These are phyloP conservation scores for Anthopleura sola DNA, from an alignment of 64 coral and sea anemone genomes.

Conservation along the genomic window DNA sequence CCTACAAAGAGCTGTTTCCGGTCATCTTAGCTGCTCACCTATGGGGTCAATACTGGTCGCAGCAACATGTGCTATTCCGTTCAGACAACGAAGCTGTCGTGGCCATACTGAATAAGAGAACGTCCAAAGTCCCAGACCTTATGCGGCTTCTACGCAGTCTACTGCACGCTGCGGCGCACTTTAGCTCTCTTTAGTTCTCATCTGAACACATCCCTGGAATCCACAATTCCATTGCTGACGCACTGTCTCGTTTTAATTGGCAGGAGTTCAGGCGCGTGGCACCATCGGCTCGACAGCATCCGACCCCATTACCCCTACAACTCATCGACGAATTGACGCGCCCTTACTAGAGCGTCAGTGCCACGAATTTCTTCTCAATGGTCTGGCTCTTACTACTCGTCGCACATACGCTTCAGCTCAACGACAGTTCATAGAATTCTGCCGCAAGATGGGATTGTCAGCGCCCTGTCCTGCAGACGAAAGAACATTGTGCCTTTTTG, in stretches of 20 bases:
- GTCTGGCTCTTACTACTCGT: slow-evolving; percentile 27
- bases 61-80: slow-evolving; percentile 17
- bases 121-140: slow-evolving; percentile 24
- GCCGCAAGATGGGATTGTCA: not conserved
- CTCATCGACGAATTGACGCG: not conserved
- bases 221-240: slow-evolving; percentile 41
- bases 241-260: slow-evolving; percentile 14
- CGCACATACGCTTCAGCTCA: slow-evolving; percentile 23
- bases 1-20: slow-evolving; percentile 50
- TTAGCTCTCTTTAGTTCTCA: slow-evolving; percentile 35
- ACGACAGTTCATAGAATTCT: not conserved
- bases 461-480: slow-evolving; percentile 24
- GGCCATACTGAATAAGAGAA: slow-evolving; percentile 1
- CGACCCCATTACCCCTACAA: not conserved
- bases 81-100: slow-evolving; percentile 38
- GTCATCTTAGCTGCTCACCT: slow-evolving; percentile 34
- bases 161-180: not conserved
- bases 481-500: slow-evolving; percentile 23
- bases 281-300: not conserved
- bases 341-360: slow-evolving; percentile 10
- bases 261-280: not conserved
- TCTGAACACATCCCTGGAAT: slow-evolving; percentile 10
- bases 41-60: slow-evolving; percentile 21
- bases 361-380: not conserved
- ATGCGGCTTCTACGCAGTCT: slow-evolving; percentile 41